These are phyloP conservation scores for Arvicola amphibius DNA, from an alignment of 2,797 vertebrate species.

Conservation along the genomic window DNA sequence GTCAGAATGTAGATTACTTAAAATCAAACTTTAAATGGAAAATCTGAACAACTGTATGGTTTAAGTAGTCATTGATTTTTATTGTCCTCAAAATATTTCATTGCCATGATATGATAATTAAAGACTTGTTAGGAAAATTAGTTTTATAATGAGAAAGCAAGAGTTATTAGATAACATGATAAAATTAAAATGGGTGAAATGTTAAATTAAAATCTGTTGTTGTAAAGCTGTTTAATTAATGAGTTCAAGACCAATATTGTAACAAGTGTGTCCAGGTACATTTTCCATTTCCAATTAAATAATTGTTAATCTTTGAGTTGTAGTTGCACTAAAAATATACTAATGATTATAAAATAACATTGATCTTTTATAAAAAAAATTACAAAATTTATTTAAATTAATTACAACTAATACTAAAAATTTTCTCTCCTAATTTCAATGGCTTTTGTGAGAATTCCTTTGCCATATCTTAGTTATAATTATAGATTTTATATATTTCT, in stretches of 20 bases:
- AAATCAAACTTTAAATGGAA: neutral
- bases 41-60: neutral
- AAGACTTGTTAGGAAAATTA: constrained; percentile 19
- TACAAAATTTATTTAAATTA: constrained; percentile 52
- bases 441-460: neutral
- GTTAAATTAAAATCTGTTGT: constrained; percentile 44
- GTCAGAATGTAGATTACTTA: neutral
- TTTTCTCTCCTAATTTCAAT: neutral
- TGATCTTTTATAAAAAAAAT: constrained; percentile 30
- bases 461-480: neutral
- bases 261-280: constrained; percentile 53
- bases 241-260: constrained; percentile 72
- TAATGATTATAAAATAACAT: constrained; percentile 53
- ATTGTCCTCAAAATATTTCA: constrained; percentile 39
- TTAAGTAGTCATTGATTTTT: constrained; percentile 14
- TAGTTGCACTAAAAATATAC: constrained; percentile 60
- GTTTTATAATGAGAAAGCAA: constrained; percentile 51
- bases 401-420: constrained; percentile 22
- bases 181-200: constrained; percentile 49
- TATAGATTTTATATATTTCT: neutral
- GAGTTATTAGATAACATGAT: neutral
- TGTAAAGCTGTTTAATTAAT: constrained; percentile 71
- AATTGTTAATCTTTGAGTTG: constrained; percentile 61
- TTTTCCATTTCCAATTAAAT: constrained; percentile 68
- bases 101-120: neutral